Evolutionary conservation across 1,140 invertebrate species (phyloP).

Genomic region (Panagrolaimus sp.): DNA sequence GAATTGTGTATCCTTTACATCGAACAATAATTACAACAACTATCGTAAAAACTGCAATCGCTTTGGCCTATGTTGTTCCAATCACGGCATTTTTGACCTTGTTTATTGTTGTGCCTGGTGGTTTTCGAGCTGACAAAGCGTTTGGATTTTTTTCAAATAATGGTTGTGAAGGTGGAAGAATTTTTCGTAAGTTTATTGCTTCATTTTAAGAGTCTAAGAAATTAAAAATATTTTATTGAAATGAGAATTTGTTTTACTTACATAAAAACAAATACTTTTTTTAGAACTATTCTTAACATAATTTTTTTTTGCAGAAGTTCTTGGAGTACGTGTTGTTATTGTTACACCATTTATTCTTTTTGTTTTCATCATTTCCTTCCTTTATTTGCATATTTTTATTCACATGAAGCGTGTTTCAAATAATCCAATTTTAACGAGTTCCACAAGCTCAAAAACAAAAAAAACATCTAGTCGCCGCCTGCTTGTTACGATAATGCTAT

Average conservation of each 20-base stretch:
- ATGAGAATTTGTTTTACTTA: background rate
- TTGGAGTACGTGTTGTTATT: constrained; percentile 33
- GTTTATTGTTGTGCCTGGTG: constrained; percentile 35
- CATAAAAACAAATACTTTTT: constrained; percentile 21
- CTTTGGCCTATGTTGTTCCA: constrained; percentile 41
- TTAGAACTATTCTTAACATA: no score
- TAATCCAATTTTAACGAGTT: constrained; percentile 37
- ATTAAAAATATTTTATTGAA: background rate
- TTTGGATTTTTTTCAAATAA: constrained; percentile 47
- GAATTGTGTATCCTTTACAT: constrained; percentile 45
- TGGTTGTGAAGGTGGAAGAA: constrained; percentile 37
- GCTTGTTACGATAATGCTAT: constrained; percentile 42
- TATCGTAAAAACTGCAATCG: constrained; percentile 33
- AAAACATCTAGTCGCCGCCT: constrained; percentile 37
- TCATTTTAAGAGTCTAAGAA: background rate
- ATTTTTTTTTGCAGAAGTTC: constrained; percentile 30
- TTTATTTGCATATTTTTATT: constrained; percentile 47
- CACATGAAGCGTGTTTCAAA: constrained; percentile 41
- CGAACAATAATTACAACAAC: constrained; percentile 35
- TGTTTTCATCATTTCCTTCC: constrained; percentile 43
- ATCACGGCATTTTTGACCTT: constrained; percentile 25
- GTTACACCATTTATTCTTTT: constrained; percentile 47
- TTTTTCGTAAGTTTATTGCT: constrained; percentile 39
- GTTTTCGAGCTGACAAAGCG: constrained; percentile 40
- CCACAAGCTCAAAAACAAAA: constrained; percentile 24